Conservation (phyloP, 2,888 invertebrate species). For the Acanthoscelides obtectus region DNA sequence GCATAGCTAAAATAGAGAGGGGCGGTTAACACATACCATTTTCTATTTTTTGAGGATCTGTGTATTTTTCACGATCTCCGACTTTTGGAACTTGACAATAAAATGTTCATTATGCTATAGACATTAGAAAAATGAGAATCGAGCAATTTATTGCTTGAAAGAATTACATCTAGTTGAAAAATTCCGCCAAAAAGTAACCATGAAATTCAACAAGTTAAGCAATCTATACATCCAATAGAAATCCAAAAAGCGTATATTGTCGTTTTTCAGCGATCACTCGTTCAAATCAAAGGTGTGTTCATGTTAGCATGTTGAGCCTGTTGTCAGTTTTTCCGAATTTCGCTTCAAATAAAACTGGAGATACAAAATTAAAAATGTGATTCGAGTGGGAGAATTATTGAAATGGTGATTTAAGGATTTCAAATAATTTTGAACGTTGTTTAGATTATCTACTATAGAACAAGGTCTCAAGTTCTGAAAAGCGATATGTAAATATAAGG, state of each 20-base stretch:
- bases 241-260: not conserved
- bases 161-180: not conserved
- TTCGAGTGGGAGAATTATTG: no score
- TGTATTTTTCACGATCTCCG: no score
- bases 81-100: no score
- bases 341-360: not conserved
- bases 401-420: no score
- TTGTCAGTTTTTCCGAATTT: not conserved
- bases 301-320: not conserved
- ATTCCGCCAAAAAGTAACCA: not conserved
- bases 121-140: not conserved
- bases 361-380: no score
- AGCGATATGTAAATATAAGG: no score
- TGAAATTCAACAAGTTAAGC: not conserved
- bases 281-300: not conserved
- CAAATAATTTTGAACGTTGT: no score
- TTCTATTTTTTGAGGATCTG: no score
- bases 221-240: not conserved
- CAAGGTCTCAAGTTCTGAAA: no score
- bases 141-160: not conserved
- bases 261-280: not conserved
- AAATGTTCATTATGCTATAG: not conserved
- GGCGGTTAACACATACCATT: no score
- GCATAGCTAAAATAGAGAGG: no score
- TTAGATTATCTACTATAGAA: no score